Evolutionary conservation across 2,113 vertebrate species (phyloP), one percentile per base, ranked within the genome.

Genomic region (Sisor rabdophorus): DNA sequence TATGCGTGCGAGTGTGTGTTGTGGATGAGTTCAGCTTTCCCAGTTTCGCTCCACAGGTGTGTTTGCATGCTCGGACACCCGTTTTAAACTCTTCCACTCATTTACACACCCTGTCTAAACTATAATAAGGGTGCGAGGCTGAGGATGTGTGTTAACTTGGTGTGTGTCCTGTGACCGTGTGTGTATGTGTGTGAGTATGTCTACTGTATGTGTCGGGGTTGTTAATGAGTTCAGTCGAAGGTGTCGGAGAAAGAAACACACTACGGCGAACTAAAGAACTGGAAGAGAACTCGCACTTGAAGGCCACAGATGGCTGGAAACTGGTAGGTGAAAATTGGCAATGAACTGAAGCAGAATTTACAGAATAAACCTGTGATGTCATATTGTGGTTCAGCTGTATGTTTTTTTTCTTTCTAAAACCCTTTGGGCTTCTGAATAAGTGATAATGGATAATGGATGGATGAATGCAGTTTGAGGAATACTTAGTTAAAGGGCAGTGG

Each of bases 21-120:
- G 24, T 59, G 24, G 56, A 28, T 59, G 56, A 4, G 28, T 61
- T 32, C 9, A 63, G 4, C 1, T 64, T 64, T 40, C 32, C 19
- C 19, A 64, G 32, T 64, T 11, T 40, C 19, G 36, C 61, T 40
- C 19, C 20, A 44, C 20, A 22, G 20, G 20, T 47, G 63, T 6
- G n/a, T 65, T 13, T 63, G 20, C 44, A n/a, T 44, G 32, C 20
- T 44, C 11, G 40, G 7, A 44, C 30, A 61, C 59, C 28, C 28
- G 3, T 61, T 61, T 36, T 36, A 5, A 63, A n/a, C 61, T 44
- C 32, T 16, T 24, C 13, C 17, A 48, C 40, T 67, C n/a, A 67
- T 67, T 17, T 24, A 67, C 64, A 67, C 40, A 17, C 64, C n/a
- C 64, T 16, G 24, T 67, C 24, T 26, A 67, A n/a, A 17, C 64